A percentile compares a stretch with the other conserved stretches of the same genome.
phyloP scores from a whole-genome alignment of 2,113 vertebrate genomes.

The Oncorhynchus gorbuscha region DNA sequence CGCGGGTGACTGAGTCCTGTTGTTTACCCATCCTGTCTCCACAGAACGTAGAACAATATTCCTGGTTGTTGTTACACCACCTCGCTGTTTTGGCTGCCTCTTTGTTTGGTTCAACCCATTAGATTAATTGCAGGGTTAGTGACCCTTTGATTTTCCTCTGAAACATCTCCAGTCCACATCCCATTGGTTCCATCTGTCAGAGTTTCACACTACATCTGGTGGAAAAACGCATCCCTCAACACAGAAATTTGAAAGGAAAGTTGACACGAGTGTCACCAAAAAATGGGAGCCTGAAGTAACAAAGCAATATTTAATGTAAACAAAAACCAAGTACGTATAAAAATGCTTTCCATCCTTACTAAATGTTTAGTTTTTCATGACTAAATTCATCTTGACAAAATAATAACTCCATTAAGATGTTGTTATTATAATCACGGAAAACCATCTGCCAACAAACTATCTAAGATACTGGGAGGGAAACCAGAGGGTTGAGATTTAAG shows the following conservation, averaged over 20 bases:
- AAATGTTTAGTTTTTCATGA: not conserved
- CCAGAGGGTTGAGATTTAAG: not conserved
- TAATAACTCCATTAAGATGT: not conserved
- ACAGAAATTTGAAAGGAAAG: not conserved
- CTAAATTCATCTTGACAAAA: not conserved
- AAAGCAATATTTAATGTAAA: not conserved
- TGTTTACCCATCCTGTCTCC: not conserved
- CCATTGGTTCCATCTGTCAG: not conserved
- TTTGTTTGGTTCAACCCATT: slow-evolving; percentile 26
- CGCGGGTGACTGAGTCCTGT: not conserved
- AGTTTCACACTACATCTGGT: not conserved
- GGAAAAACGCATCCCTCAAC: slow-evolving; percentile 1
- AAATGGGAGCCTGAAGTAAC: not conserved
- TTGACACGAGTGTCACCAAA: not conserved
- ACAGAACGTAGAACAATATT: not conserved
- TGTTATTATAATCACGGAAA: not conserved
- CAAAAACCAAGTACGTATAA: not conserved
- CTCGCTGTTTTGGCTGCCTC: not conserved
- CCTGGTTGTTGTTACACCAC: not conserved
- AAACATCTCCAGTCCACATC: not conserved
- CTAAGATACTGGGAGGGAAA: not conserved
- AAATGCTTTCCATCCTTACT: not conserved
- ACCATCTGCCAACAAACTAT: not conserved
- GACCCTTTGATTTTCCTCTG: slow-evolving; percentile 11
- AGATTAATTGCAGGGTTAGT: slow-evolving; percentile 2